A percentile compares a stretch with the other conserved stretches of the same genome.
phyloP scores from a whole-genome alignment of 35 echinoderm and acorn worm species.

The Apostichopus californicus region DNA sequence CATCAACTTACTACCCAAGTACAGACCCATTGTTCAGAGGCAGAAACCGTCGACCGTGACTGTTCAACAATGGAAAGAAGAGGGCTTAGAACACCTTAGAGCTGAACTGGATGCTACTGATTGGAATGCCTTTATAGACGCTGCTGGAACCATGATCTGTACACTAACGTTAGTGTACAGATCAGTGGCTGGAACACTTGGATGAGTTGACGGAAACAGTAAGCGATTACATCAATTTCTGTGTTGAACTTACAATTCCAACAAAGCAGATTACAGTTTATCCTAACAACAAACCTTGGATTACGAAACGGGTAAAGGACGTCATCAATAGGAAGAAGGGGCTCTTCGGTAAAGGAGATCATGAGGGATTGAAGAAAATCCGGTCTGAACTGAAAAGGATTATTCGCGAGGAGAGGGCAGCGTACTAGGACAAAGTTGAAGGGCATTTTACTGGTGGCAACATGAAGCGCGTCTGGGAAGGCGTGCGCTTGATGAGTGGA shows the following conservation, averaged over 20 bases:
- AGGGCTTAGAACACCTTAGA: not conserved
- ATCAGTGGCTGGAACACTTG: no score
- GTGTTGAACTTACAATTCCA: slow-evolving; percentile 2
- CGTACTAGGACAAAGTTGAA: not conserved
- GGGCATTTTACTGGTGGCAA: not conserved
- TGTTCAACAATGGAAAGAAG: slow-evolving; percentile 17
- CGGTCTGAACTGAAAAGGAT: slow-evolving; percentile 27
- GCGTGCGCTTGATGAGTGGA: no score
- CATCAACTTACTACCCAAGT: slow-evolving; percentile 35
- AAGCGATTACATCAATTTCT: slow-evolving; percentile 31
- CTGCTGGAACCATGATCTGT: no score
- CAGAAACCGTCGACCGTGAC: slow-evolving; percentile 6
- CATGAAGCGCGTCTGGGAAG: slow-evolving; percentile 22
- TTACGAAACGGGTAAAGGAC: not conserved
- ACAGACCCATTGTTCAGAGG: slow-evolving; percentile 15
- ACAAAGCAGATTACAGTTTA: slow-evolving; percentile 33
- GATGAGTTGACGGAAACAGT: slow-evolving; percentile 48
- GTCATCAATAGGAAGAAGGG: slow-evolving; percentile 8
- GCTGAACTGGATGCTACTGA: slow-evolving; percentile 10
- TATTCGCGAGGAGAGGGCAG: no score
- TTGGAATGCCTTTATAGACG: slow-evolving; percentile 37
- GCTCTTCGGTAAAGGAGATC: not conserved
- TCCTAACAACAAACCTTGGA: slow-evolving; percentile 48
- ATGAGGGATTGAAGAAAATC: not conserved
- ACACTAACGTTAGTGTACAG: no score